Percentiles rank a stretch among this genome's conserved stretches.
Evolutionary conservation across 2,113 vertebrate species (phyloP).

Genomic region (Brevimyrus niger): DNA sequence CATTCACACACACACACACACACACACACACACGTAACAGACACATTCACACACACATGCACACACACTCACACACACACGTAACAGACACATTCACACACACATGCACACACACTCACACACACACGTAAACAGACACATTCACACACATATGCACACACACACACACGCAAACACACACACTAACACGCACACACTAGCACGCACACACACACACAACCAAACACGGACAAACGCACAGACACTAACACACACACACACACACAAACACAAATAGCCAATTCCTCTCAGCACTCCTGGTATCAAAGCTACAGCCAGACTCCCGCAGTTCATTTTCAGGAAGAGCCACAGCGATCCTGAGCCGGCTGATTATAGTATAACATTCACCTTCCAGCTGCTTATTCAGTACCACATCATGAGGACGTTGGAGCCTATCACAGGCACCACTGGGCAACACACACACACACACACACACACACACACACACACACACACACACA

Average conservation of each 20-base stretch:
- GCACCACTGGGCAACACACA: too few relatives aligned
- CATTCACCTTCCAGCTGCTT: background rate
- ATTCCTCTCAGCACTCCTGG: background rate
- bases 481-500: background rate
- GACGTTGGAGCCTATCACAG: too few relatives aligned
- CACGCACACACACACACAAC: too few relatives aligned
- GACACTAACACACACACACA: too few relatives aligned
- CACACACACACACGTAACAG: background rate
- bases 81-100: too few relatives aligned
- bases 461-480: too few relatives aligned
- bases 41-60: background rate
- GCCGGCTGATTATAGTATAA: background rate
- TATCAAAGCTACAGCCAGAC: background rate
- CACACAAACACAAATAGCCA: background rate
- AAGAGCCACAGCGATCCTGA: background rate
- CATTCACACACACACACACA: too few relatives aligned
- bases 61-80: too few relatives aligned
- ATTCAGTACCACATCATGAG: too few relatives aligned
- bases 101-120: background rate
- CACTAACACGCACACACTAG: too few relatives aligned
- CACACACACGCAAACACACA: too few relatives aligned
- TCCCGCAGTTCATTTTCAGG: background rate
- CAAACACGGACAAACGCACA: background rate
- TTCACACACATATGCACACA: rapidly evolving
- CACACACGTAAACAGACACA: background rate